Conservation (phyloP, 2,113 vertebrate genomes). For the Microcebus griseorufus region DNA sequence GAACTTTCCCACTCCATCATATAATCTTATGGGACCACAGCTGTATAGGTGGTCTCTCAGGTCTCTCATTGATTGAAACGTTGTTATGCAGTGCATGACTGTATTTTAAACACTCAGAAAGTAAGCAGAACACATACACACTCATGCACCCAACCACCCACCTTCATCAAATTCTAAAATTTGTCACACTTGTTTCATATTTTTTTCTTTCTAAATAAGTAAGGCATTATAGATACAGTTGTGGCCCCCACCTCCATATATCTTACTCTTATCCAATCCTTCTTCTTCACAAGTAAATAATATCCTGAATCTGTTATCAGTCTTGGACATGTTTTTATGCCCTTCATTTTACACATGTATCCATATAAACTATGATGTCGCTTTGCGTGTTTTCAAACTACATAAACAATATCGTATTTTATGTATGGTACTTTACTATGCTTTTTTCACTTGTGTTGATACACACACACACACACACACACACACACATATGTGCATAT, state of each 20-base stretch:
- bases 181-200: not conserved
- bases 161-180: not conserved
- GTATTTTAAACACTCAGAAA: not conserved
- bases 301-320: not conserved
- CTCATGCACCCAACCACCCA: not conserved
- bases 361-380: not conserved
- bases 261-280: not conserved
- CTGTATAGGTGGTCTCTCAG: not conserved
- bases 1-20: not conserved
- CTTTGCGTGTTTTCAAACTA: not conserved
- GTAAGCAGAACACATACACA: not conserved
- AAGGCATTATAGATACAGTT: not conserved
- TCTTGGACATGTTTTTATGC: not conserved
- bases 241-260: not conserved
- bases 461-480: not conserved
- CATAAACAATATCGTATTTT: not conserved
- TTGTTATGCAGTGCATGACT: not conserved
- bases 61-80: not conserved
- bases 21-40: not conserved
- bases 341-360: not conserved
- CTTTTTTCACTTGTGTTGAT: not conserved
- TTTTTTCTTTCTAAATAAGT: not conserved
- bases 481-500: not conserved
- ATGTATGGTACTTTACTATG: not conserved
- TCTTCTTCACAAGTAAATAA: not conserved